These are phyloP conservation scores for Ormyrus thymus DNA, from an alignment of 2,888 invertebrate species.

Conservation along the genomic window DNA sequence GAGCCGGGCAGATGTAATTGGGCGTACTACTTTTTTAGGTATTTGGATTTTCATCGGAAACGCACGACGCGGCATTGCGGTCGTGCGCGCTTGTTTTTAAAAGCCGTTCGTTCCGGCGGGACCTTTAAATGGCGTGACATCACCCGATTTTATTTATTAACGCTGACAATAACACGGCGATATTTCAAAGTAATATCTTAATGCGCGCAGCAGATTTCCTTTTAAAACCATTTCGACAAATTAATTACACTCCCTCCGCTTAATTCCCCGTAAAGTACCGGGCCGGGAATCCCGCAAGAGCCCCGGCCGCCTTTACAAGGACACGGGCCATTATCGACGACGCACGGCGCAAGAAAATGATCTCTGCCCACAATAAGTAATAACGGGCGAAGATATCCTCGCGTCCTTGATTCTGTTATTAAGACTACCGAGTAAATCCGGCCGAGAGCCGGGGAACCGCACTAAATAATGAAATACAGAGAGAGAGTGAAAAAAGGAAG, in stretches of 20 bases:
- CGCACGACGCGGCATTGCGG: too few relatives aligned
- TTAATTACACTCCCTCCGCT: conserved; percentile 27
- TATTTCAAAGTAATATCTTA: conserved; percentile 38
- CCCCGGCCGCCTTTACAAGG: neutral
- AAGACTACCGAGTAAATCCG: conserved; percentile 36
- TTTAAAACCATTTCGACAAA: conserved; percentile 10
- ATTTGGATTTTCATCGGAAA: too few relatives aligned
- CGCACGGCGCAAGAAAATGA: neutral
- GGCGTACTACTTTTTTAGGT: too few relatives aligned
- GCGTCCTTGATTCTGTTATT: conserved; percentile 43
- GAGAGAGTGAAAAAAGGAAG: conserved; percentile 17
- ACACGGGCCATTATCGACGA: conserved; percentile 11
- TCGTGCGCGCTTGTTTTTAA: too few relatives aligned
- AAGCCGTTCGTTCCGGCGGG: too few relatives aligned
- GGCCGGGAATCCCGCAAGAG: neutral
- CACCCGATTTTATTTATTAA: conserved; percentile 8
- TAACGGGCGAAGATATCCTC: conserved; percentile 23
- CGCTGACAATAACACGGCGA: neutral
- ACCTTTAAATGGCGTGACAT: neutral
- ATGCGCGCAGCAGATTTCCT: neutral
- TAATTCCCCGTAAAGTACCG: conserved; percentile 11
- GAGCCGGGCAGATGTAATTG: too few relatives aligned
- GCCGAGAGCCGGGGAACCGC: neutral
- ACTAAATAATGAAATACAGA: conserved; percentile 42
- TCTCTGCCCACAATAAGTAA: conserved; percentile 30